Percentiles rank a stretch among this genome's conserved stretches.
These are phyloP conservation scores for Agonopterix alstromeriana DNA, from an alignment of 2,888 invertebrate species.

Conservation along the genomic window DNA sequence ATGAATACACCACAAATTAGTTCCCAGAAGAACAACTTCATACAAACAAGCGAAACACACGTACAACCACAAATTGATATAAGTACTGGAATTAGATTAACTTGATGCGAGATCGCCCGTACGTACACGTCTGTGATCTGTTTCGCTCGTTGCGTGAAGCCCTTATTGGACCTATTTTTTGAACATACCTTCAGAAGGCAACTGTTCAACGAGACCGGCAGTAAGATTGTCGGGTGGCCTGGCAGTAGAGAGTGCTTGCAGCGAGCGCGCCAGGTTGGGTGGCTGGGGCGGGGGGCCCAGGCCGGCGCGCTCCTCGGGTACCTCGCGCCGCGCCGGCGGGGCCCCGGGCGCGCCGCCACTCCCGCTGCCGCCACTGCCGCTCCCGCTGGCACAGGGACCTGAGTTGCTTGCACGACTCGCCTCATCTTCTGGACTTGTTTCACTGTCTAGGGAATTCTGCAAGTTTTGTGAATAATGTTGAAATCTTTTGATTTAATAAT, in stretches of 20 bases:
- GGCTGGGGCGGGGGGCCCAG: slow-evolving; percentile 59
- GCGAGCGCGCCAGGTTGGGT: slow-evolving; percentile 77
- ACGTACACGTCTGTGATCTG: too few species aligned
- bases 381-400: slow-evolving; percentile 46
- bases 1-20: too few species aligned
- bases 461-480: slow-evolving; percentile 6
- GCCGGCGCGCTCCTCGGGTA: slow-evolving; percentile 28
- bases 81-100: too few species aligned
- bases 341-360: slow-evolving; percentile 10
- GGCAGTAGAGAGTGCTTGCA: slow-evolving; percentile 78
- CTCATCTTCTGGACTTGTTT: slow-evolving; percentile 67
- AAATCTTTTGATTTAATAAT: too few species aligned
- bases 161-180: too few species aligned
- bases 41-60: too few species aligned
- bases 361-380: slow-evolving; percentile 30
- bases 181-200: slow-evolving; percentile 82
- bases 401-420: slow-evolving; percentile 52
- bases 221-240: slow-evolving; percentile 77
- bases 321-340: slow-evolving; percentile 9
- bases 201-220: slow-evolving; percentile 80
- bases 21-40: too few species aligned
- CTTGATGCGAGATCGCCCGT: too few species aligned
- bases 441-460: slow-evolving; percentile 64
- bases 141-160: too few species aligned
- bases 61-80: too few species aligned